Evolutionary conservation across 2,113 vertebrate genomes (phyloP).

Genomic region (Chionomys nivalis): DNA sequence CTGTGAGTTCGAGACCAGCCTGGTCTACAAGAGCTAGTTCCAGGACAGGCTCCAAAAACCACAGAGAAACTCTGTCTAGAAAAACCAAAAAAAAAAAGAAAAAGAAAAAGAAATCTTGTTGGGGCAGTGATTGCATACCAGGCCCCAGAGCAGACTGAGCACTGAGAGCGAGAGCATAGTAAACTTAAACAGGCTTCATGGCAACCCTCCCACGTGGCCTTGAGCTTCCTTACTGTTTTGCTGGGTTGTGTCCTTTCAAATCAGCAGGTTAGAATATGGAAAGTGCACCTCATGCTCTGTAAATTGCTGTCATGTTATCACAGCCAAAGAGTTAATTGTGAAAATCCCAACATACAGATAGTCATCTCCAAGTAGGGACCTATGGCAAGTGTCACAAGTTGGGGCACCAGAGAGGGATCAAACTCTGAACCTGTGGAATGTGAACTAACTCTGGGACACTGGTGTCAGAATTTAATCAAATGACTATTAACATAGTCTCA

Average conservation of each 20-base stretch:
- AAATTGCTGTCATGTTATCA: background rate
- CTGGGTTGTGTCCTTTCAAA: background rate
- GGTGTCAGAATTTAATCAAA: background rate
- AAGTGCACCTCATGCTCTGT: background rate
- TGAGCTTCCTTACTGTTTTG: background rate
- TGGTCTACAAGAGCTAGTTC: too few relatives aligned
- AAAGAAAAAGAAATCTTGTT: too few relatives aligned
- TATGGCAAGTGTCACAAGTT: background rate
- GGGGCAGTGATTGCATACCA: background rate
- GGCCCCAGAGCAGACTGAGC: background rate
- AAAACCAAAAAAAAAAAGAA: too few relatives aligned
- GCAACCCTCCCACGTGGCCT: accelerated
- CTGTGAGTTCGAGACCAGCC: too few relatives aligned
- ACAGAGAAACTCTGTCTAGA: too few relatives aligned
- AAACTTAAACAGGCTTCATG: too few relatives aligned
- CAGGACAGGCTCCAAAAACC: too few relatives aligned
- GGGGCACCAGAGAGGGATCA: too few relatives aligned
- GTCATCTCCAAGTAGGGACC: background rate
- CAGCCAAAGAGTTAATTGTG: accelerated
- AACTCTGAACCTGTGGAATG: background rate
- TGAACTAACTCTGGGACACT: background rate
- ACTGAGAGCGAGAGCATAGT: accelerated
- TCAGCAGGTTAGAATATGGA: background rate
- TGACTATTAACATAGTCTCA: background rate
- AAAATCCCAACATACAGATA: background rate